phyloP scores from a whole-genome alignment of 2,797 vertebrate species.

The Hydrocynus forskahlii region DNA sequence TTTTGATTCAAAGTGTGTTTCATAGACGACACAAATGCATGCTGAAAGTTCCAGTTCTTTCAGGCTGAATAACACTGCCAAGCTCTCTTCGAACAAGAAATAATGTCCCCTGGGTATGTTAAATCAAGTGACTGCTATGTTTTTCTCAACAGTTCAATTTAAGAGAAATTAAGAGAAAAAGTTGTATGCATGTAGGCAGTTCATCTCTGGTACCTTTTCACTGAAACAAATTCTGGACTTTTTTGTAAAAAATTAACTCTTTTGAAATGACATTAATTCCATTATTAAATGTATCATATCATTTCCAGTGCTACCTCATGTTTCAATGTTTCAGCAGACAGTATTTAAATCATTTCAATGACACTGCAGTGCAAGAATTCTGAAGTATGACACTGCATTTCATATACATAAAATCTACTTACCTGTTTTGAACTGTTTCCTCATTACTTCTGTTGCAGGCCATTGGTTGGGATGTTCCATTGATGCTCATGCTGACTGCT shows the following conservation, averaged over 20 bases:
- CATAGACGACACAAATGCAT: conserved; percentile 21
- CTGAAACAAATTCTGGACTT: background rate
- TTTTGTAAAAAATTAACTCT: too few relatives aligned
- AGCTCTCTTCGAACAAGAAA: conserved; percentile 4
- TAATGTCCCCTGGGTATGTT: background rate
- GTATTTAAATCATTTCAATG: background rate
- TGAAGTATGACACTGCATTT: background rate
- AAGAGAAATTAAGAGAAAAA: background rate
- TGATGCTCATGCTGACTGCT: conserved; percentile 64
- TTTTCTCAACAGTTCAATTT: background rate
- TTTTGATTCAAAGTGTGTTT: conserved; percentile 48
- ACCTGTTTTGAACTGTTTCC: conserved; percentile 68
- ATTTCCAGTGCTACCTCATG: background rate
- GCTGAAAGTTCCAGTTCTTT: conserved; percentile 34
- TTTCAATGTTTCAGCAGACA: background rate
- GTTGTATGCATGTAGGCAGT: background rate
- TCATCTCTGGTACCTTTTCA: background rate
- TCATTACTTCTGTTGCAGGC: conserved; percentile 43
- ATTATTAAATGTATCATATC: background rate
- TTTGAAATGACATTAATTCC: background rate
- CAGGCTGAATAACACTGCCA: background rate
- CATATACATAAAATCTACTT: conserved; percentile 50
- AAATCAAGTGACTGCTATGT: background rate
- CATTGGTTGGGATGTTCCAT: conserved; percentile 49
- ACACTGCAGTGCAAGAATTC: background rate